Evolutionary conservation across 1,140 invertebrate genomes (phyloP), one percentile per base, ranked within the genome.

Genomic region (Eurosta solidaginis): DNA sequence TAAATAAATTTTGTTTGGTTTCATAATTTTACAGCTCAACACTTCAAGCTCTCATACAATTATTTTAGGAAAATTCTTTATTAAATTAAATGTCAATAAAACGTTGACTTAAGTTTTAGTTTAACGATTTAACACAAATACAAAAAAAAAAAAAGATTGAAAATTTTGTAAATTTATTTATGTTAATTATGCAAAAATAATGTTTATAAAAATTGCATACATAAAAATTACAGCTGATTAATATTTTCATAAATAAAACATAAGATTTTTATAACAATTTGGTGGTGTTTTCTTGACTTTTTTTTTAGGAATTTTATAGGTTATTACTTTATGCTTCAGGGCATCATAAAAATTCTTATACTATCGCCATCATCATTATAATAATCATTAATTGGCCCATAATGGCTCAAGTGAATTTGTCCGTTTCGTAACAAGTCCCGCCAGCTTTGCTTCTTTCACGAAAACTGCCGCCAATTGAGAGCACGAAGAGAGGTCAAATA

Each of bases 201-300:
- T n/a, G 14, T 22, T 0, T 59, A 17, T 33, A 59, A 59, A 52
- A 52, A 22, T 47, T 17, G 14, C 45, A 47, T 52, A 68, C n/a
- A 40, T 5, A 59, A 68, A 20, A 10, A 14, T 40, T 22, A 68
- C 7, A 68, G 22, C 36, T 6, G 40, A 68, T 68, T 68, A 68
- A 68, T 68, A 68, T 68, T 68, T 68, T 68, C 33, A 68, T 68
- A 68, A 68, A 68, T 68, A 68, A 68, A 68, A 68, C 59, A 14
- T 68, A 68, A 27, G 40, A 47, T 40, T 40, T 68, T 68, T 68
- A 40, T 68, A 68, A 68, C 17, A 59, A 59, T 47, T 36, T 52
- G 1, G 49, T 52, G 4, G n/a, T 52, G 49, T 52, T 52, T 52
- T 52, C 7, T 12, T 44, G 42, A 44, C 42, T 44, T 6, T 44